phyloP scores from a whole-genome alignment of 2,113 vertebrate species.

The Megaceryle torquata region DNA sequence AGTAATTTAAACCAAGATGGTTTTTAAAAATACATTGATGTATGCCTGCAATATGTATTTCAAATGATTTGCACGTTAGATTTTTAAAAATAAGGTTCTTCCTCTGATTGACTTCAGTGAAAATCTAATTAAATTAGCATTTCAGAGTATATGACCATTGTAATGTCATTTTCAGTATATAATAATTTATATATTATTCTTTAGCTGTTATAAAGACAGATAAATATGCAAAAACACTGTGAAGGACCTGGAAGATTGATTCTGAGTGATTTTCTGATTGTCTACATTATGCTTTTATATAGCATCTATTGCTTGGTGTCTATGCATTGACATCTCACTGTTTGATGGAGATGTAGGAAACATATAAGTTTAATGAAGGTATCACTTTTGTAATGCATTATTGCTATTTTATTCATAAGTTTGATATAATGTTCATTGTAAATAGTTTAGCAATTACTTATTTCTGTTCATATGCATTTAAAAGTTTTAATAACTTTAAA shows the following conservation, averaged over 20 bases:
- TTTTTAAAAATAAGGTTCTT: constrained; percentile 11
- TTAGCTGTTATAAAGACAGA: background rate
- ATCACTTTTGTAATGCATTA: background rate
- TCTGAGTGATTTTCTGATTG: background rate
- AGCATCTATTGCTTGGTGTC: background rate
- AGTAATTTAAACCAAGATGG: background rate
- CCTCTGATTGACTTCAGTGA: background rate
- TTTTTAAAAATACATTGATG: background rate
- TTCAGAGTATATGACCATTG: background rate
- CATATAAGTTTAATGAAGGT: background rate
- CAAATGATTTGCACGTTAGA: background rate
- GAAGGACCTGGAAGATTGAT: background rate
- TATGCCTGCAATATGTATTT: background rate
- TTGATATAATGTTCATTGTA: background rate
- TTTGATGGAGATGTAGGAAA: background rate
- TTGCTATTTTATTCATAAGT: background rate
- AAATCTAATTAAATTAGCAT: constrained; percentile 30
- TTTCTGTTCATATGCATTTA: background rate
- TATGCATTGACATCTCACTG: background rate
- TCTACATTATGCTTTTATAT: background rate
- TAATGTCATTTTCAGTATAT: background rate
- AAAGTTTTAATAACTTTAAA: background rate
- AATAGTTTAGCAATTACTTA: background rate
- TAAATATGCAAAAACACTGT: background rate
- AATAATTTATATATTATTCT: background rate